Conservation (phyloP, 1,140 invertebrate genomes). For the Caerostris darwini region DNA sequence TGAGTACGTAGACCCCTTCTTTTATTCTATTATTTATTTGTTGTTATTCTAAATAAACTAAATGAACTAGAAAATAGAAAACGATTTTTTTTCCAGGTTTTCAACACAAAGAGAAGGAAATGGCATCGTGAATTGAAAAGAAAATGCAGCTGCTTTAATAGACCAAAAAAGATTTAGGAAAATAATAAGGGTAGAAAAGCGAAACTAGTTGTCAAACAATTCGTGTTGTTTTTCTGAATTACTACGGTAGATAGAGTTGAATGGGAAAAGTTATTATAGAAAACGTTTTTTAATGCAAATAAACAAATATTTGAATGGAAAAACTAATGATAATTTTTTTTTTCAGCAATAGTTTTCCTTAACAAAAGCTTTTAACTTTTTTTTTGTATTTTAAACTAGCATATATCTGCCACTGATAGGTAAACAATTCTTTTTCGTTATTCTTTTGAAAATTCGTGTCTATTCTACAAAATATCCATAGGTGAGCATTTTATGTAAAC, state of each 20-base stretch:
- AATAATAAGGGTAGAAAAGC: background rate
- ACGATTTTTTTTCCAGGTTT: background rate
- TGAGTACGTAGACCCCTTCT: background rate
- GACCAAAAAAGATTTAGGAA: background rate
- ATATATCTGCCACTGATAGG: no score
- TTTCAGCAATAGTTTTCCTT: no score
- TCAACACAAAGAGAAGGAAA: background rate
- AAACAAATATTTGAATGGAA: no score
- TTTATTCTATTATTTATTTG: background rate
- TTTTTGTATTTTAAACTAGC: no score
- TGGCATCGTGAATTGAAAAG: background rate
- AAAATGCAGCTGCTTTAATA: background rate
- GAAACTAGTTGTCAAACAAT: background rate
- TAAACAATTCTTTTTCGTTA: no score
- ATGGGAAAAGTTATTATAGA: background rate
- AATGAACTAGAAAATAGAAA: background rate
- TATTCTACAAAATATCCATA: no score
- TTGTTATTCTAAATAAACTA: background rate
- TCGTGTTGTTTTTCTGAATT: background rate
- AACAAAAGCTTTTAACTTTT: no score
- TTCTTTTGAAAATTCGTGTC: no score
- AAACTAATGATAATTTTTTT: no score
- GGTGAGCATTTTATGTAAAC: no score
- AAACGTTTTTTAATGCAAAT: no score
- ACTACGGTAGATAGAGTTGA: background rate